Evolutionary conservation across 2,888 invertebrate genomes (phyloP), one percentile per base, ranked within the genome.

Genomic region (Hylaea fasciaria): DNA sequence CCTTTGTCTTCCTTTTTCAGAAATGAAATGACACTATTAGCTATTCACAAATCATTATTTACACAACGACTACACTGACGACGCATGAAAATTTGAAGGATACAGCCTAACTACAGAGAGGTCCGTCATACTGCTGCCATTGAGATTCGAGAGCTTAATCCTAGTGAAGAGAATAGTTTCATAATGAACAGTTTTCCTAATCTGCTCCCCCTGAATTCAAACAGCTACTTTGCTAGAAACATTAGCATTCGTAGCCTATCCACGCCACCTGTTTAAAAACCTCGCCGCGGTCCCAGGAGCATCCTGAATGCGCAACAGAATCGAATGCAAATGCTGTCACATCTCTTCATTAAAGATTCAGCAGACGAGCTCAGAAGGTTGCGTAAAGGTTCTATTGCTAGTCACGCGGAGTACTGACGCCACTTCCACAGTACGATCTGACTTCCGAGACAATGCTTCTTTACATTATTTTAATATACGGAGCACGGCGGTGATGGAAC

Each of bases 371-470:
- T 67, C 44, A 57, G 73, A 77, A 78, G 74, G 73, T 79, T 80
- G 74, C 73, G 71, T 73, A 72, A 74, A 73, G 57, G 55, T 64
- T 65, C 57, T 64, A 76, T 81, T 80, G 71, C 69, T 68, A 80
- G 79, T 81, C 81, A 54, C 61, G 40, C 37, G 52, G 48, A 45
- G 71, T 67, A 60, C 60, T 62, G 14, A 57, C 64, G 59, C 71
- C 73, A 76, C 78, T 81, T 82, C 80, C 81, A 80, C 77, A 64
- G 66, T 65, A 61, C 66, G 69, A 64, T 69, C 66, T 68, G 63
- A 79, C 84, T 83, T 86, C 84, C 83, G 83, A 82, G 76, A 74
- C 70, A 71, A 75, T 58, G 52, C 56, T 57, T 57, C 62, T 65
- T 63, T 64, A 56, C 64, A 56, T 51, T n/a, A 35, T 49, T 39